Evolutionary conservation across 2,113 vertebrate species (phyloP).

Genomic region (Rhea americana): DNA sequence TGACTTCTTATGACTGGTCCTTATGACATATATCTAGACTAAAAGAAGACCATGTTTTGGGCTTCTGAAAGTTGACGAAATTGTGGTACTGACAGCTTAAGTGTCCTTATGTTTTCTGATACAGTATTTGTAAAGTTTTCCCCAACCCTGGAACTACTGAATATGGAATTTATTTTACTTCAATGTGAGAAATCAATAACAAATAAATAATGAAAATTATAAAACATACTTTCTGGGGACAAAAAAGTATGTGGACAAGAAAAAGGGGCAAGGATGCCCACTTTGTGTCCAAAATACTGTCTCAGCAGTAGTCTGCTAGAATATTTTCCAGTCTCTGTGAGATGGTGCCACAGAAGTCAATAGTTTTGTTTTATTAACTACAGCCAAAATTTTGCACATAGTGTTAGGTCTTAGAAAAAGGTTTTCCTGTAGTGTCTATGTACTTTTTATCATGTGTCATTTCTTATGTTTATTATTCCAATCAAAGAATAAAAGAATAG

Average conservation of each 20-base stretch:
- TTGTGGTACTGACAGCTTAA: neutral
- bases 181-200: neutral
- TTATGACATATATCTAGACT: neutral
- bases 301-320: neutral
- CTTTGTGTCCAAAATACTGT: neutral
- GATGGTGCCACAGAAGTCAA: neutral
- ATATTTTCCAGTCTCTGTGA: neutral
- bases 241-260: too few species aligned
- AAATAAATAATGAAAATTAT: neutral
- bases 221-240: neutral
- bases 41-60: neutral
- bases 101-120: neutral
- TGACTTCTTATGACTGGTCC: neutral
- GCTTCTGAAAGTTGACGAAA: neutral
- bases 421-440: rapidly evolving
- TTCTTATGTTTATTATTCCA: neutral
- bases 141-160: neutral
- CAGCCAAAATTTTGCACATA: rapidly evolving
- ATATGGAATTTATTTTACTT: neutral
- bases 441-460: neutral
- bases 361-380: neutral
- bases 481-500: neutral
- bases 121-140: neutral
- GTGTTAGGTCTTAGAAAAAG: neutral
- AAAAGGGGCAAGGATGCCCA: too few species aligned